A percentile compares a stretch with the other conserved stretches of the same genome.
Conservation (phyloP, 1,140 invertebrate species). For the Nephotettix cincticeps region DNA sequence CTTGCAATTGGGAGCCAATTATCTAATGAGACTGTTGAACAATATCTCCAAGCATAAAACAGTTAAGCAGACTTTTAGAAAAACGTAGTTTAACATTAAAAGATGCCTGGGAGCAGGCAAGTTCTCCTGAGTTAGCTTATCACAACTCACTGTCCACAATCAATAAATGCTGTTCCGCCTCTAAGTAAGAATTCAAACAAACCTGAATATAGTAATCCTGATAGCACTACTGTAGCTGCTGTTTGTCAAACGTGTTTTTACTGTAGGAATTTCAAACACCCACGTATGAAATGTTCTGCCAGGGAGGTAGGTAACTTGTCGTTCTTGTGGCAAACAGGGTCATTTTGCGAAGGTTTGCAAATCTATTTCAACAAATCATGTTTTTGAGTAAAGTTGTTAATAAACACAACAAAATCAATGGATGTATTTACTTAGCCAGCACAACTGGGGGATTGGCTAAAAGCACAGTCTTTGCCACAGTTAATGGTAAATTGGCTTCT, state of each 20-base stretch:
- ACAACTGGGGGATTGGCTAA: constrained; percentile 2
- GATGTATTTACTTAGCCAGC: not conserved
- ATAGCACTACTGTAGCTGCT: not conserved
- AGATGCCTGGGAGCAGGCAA: not conserved
- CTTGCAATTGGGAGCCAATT: not conserved
- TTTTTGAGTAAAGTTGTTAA: not conserved
- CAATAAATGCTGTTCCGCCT: too few species aligned
- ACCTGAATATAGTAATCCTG: not conserved
- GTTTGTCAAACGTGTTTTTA: not conserved
- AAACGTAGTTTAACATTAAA: not conserved
- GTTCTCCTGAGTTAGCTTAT: constrained; percentile 3
- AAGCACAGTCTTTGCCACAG: not conserved
- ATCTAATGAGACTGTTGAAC: constrained; percentile 13
- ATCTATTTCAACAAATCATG: not conserved
- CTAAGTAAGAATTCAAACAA: too few species aligned
- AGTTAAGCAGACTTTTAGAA: constrained; percentile 24
- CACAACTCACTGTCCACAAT: not conserved
- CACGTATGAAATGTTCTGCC: not conserved
- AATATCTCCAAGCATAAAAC: constrained; percentile 23
- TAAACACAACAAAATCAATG: not conserved
- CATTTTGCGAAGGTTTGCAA: not conserved
- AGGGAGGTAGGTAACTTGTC: too few species aligned
- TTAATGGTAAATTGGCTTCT: constrained; percentile 29
- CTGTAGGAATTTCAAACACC: not conserved
- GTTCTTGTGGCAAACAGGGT: too few species aligned